Conservation (phyloP, 1,140 invertebrate genomes). For the Dendrolimus punctatus region DNA sequence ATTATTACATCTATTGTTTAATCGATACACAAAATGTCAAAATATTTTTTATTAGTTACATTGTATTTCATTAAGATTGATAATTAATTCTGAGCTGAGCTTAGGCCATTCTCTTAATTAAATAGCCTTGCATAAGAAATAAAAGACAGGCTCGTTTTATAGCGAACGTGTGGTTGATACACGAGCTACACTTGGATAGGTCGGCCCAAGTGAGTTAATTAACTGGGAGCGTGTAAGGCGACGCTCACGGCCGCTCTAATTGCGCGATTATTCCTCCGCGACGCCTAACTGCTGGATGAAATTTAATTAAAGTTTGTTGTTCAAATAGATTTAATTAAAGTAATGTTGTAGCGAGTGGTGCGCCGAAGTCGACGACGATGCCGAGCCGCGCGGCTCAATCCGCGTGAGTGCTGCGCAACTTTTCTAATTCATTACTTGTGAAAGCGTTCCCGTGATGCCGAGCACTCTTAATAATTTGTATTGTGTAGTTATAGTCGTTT, state of each 20-base stretch:
- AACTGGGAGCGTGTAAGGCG: slow-evolving; percentile 68
- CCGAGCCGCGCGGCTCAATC: slow-evolving; percentile 55
- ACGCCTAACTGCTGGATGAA: slow-evolving; percentile 71
- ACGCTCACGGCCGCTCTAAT: slow-evolving; percentile 70
- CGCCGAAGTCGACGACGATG: slow-evolving; percentile 54
- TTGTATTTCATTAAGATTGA: too few relatives aligned
- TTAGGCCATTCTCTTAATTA: too few relatives aligned
- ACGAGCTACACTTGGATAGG: slow-evolving; percentile 32
- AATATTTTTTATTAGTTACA: too few relatives aligned
- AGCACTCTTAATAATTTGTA: slow-evolving; percentile 72
- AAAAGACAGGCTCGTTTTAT: slow-evolving; percentile 1
- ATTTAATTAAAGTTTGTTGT: slow-evolving; percentile 73
- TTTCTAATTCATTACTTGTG: slow-evolving; percentile 72
- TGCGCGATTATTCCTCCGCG: slow-evolving; percentile 71
- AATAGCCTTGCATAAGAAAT: neutral
- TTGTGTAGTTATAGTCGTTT: slow-evolving; percentile 60
- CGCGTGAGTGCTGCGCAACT: slow-evolving; percentile 69
- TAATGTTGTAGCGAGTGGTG: slow-evolving; percentile 64
- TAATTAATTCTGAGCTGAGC: too few relatives aligned
- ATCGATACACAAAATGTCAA: too few relatives aligned
- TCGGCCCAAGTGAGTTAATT: slow-evolving; percentile 67
- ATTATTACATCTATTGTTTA: too few relatives aligned
- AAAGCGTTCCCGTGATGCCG: slow-evolving; percentile 68
- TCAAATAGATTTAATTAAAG: slow-evolving; percentile 73
- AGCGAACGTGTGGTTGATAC: slow-evolving; percentile 24